Percentiles rank a stretch among this genome's conserved stretches.
Evolutionary conservation across 2,888 invertebrate species (phyloP).

Genomic region (Isotomurus palustris): DNA sequence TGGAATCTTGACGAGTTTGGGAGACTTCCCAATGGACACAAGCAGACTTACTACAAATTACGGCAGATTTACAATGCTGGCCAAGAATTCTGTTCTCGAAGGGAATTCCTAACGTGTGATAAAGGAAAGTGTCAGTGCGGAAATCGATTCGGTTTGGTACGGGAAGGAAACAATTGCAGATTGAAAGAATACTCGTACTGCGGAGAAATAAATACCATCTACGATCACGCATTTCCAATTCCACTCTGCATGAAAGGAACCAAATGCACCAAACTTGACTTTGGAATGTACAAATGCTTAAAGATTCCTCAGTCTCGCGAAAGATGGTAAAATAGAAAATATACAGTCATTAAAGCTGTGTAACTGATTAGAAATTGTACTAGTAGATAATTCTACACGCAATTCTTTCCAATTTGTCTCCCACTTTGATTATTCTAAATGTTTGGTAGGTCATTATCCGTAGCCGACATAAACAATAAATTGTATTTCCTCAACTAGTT

Average conservation of each 20-base stretch:
- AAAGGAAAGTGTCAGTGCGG: slow-evolving; percentile 12
- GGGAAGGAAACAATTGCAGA: slow-evolving; percentile 13
- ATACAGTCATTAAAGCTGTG: no score
- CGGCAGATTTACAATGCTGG: slow-evolving; percentile 12
- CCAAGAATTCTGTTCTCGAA: slow-evolving; percentile 12
- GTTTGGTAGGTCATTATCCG: no score
- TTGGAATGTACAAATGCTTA: slow-evolving; percentile 6
- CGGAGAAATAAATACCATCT: not conserved
- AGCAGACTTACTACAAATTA: not conserved
- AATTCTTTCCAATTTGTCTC: no score
- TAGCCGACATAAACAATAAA: no score
- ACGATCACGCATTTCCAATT: not conserved
- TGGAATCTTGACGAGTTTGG: not conserved
- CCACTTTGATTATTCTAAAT: no score
- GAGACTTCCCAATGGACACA: not conserved
- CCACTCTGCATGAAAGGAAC: slow-evolving; percentile 11
- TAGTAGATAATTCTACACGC: no score
- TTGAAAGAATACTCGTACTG: slow-evolving; percentile 13
- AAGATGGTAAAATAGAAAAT: not conserved
- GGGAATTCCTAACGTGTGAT: slow-evolving; percentile 7
- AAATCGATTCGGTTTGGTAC: slow-evolving; percentile 2
- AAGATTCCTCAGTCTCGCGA: not conserved
- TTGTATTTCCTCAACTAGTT: no score
- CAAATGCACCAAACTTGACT: slow-evolving; percentile 8
- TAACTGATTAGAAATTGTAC: no score